These are phyloP conservation scores for Ennomos erosarius DNA, from an alignment of 2,888 invertebrate genomes.

Conservation along the genomic window DNA sequence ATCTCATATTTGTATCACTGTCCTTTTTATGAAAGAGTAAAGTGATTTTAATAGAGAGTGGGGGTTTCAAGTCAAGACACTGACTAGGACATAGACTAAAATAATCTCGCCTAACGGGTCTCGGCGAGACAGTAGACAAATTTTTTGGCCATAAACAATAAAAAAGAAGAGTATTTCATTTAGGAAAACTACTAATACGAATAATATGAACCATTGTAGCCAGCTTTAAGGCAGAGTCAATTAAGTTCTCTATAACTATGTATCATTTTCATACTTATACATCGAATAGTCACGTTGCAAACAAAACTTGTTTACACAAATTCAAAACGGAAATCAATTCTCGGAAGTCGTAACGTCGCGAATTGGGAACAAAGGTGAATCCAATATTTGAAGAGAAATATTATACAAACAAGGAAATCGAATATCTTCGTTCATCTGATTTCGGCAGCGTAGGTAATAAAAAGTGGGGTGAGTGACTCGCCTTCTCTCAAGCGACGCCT, in stretches of 20 bases:
- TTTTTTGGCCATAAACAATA: too few relatives aligned
- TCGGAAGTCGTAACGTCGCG: slow-evolving; percentile 48
- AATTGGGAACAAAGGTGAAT: slow-evolving; percentile 57
- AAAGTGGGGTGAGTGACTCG: slow-evolving; percentile 38
- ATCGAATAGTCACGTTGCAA: slow-evolving; percentile 8
- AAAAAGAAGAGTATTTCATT: too few relatives aligned
- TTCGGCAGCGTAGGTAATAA: slow-evolving; percentile 51
- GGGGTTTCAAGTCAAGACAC: too few relatives aligned
- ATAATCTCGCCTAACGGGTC: too few relatives aligned
- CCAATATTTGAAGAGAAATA: slow-evolving; percentile 53
- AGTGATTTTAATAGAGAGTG: too few relatives aligned
- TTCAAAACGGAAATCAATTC: slow-evolving; percentile 43
- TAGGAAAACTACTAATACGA: too few relatives aligned
- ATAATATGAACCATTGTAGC: too few relatives aligned
- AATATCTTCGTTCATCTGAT: slow-evolving; percentile 57
- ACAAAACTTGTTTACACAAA: slow-evolving; percentile 22
- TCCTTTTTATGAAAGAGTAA: too few relatives aligned
- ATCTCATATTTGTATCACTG: too few relatives aligned
- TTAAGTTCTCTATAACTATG: background rate
- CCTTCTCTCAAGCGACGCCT: slow-evolving; percentile 19
- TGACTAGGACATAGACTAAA: too few relatives aligned
- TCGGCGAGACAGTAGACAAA: too few relatives aligned
- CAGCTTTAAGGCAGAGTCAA: too few relatives aligned
- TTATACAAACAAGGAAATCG: slow-evolving; percentile 61
- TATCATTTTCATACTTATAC: background rate